A percentile compares a stretch with the other conserved stretches of the same genome.
These are phyloP conservation scores for Bubo blakistoni DNA, from an alignment of 2,113 vertebrate species.

Conservation along the genomic window DNA sequence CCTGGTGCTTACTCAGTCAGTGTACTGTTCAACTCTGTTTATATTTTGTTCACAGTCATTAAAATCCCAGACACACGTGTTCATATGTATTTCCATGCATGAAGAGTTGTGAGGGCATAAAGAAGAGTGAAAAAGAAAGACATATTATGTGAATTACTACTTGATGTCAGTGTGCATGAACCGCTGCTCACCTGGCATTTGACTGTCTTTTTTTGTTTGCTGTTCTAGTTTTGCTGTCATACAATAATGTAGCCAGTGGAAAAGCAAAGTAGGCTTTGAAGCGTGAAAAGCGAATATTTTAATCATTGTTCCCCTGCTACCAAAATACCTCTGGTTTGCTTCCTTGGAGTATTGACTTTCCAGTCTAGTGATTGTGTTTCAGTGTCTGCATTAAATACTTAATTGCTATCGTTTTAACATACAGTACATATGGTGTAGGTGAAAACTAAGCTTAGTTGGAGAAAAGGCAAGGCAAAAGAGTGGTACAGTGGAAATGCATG, in stretches of 20 bases:
- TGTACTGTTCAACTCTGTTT: slow-evolving; percentile 47
- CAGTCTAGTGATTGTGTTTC: not conserved
- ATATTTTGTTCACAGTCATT: slow-evolving; percentile 49
- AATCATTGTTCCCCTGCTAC: not conserved
- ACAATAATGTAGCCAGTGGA: not conserved
- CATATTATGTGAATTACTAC: not conserved
- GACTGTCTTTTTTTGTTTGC: not conserved
- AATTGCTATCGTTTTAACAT: not conserved
- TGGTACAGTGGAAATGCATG: not conserved
- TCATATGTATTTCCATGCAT: not conserved
- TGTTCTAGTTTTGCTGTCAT: not conserved
- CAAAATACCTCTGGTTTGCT: not conserved
- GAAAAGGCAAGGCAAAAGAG: not conserved
- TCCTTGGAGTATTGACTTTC: slow-evolving; percentile 10
- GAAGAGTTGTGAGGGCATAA: not conserved
- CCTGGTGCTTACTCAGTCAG: slow-evolving; percentile 23
- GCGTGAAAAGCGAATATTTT: not conserved
- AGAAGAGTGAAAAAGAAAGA: not conserved
- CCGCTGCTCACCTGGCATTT: not conserved
- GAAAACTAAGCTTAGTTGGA: not conserved
- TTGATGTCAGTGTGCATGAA: not conserved
- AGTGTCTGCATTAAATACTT: not conserved
- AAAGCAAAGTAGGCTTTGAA: not conserved
- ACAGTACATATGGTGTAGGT: not conserved
- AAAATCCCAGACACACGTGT: slow-evolving; percentile 33